These are phyloP conservation scores for Agrochola lota DNA, from an alignment of 2,888 invertebrate species.

Conservation along the genomic window DNA sequence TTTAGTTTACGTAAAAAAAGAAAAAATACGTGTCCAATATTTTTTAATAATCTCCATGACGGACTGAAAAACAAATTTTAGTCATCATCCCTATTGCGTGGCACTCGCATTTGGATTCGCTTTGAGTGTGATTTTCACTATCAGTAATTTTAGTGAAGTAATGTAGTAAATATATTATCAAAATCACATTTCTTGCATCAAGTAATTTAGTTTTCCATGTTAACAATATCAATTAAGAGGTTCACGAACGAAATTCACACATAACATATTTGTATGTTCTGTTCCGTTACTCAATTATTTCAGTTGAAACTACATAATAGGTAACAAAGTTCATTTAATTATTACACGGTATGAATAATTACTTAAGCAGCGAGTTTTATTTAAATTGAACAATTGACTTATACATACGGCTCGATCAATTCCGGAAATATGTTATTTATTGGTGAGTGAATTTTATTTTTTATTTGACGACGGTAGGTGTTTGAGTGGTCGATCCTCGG, in stretches of 20 bases:
- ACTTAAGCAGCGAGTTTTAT: conserved; percentile 29
- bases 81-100: conserved; percentile 5
- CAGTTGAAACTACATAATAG: conserved; percentile 12
- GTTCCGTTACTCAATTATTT: conserved; percentile 16
- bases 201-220: conserved; percentile 17
- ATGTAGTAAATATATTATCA: neutral
- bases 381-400: conserved; percentile 24
- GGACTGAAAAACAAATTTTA: too few species aligned
- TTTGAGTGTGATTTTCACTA: neutral
- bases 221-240: conserved; percentile 24
- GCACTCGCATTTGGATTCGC: conserved; percentile 8
- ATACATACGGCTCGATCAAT: conserved; percentile 2
- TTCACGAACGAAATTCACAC: conserved; percentile 9
- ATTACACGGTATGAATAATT: conserved; percentile 38
- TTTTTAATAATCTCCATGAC: too few species aligned
- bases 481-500: neutral
- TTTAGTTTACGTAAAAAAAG: too few species aligned
- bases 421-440: conserved; percentile 40
- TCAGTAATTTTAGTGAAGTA: conserved; percentile 15
- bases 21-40: too few species aligned
- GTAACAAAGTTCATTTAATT: conserved; percentile 33
- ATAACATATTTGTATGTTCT: neutral
- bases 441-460: conserved; percentile 42
- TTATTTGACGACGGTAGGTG: neutral
- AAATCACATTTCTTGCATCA: conserved; percentile 2